A percentile compares a stretch with the other conserved stretches of the same genome.
These are phyloP conservation scores for Pteronotus mesoamericanus DNA, from an alignment of 2,797 vertebrate genomes.

Conservation along the genomic window DNA sequence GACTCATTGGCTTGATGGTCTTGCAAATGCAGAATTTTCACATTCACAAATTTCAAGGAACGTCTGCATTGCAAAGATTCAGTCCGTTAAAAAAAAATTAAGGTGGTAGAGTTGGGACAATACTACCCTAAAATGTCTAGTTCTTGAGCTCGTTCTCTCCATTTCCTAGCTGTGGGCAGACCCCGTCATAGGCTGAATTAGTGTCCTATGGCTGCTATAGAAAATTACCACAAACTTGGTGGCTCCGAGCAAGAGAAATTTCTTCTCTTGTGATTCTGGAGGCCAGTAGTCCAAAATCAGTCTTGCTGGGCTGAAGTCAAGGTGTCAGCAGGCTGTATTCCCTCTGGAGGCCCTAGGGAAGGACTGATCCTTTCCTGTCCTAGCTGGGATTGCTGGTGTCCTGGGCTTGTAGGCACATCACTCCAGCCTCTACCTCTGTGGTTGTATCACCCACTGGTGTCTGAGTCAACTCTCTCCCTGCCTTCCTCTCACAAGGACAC, in stretches of 20 bases:
- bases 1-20: neutral
- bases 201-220: neutral
- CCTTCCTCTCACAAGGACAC: neutral
- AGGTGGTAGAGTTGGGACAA: neutral
- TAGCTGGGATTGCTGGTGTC: no score
- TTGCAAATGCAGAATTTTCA: neutral
- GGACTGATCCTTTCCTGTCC: neutral
- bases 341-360: neutral
- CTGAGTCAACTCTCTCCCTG: accelerated
- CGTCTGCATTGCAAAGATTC: neutral
- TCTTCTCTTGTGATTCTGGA: neutral
- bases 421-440: neutral
- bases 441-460: neutral
- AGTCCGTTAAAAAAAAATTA: neutral
- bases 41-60: neutral
- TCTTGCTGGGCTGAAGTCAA: neutral
- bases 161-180: neutral
- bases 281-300: neutral
- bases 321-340: accelerated
- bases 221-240: neutral
- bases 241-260: neutral
- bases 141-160: neutral
- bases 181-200: accelerated
- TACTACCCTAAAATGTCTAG: neutral
- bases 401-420: neutral